phyloP scores from a whole-genome alignment of 1,140 invertebrate genomes.

The Panagrolaimus sp. region DNA sequence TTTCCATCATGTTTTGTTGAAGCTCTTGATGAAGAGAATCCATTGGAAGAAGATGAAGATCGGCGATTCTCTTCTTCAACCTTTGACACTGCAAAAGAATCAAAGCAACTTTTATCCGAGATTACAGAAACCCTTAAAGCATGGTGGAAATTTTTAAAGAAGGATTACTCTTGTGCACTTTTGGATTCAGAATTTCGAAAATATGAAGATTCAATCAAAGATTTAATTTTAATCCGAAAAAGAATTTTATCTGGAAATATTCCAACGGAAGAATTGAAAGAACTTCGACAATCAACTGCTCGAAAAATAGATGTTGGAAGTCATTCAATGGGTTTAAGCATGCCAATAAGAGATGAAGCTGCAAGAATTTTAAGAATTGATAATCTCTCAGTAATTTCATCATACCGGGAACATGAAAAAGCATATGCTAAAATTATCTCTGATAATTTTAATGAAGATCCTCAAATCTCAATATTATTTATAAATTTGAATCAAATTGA shows the following conservation, averaged over 20 bases:
- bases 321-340: conserved; percentile 36
- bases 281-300: conserved; percentile 33
- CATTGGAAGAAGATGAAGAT: conserved; percentile 14
- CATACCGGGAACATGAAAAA: conserved; percentile 39
- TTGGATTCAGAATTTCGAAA: background rate
- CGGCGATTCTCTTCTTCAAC: too few species aligned
- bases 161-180: background rate
- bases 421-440: conserved; percentile 18
- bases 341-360: conserved; percentile 43
- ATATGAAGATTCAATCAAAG: conserved; percentile 28
- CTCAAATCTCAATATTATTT: background rate
- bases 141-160: conserved; percentile 9
- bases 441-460: background rate
- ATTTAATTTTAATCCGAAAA: conserved; percentile 39
- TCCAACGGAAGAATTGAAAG: conserved; percentile 42
- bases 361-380: conserved; percentile 31
- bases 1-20: conserved; percentile 34
- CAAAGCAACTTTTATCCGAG: background rate
- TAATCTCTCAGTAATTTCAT: conserved; percentile 35
- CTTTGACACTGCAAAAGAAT: too few species aligned
- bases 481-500: conserved; percentile 10
- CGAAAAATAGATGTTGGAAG: conserved; percentile 41
- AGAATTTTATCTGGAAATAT: conserved; percentile 46
- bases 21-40: too few species aligned
- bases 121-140: background rate